Conservation (phyloP, 2,888 invertebrate species). For the Hemistola chrysoprasaria region DNA sequence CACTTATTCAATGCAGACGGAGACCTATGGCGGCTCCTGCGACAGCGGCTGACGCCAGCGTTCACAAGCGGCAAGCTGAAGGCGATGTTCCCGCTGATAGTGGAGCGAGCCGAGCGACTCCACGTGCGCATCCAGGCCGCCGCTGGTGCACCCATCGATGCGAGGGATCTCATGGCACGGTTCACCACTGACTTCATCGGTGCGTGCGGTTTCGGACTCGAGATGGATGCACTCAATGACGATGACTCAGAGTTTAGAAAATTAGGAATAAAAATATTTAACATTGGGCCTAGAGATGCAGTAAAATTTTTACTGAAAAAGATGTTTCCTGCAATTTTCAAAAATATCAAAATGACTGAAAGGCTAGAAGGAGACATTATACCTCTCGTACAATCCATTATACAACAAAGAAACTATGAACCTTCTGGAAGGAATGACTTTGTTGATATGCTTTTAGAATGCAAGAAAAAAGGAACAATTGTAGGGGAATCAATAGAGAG, state of each 20-base stretch:
- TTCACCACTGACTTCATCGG: slow-evolving; percentile 59
- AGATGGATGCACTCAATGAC: slow-evolving; percentile 47
- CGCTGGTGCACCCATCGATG: slow-evolving; percentile 40
- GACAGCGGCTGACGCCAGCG: slow-evolving; percentile 57
- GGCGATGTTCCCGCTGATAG: slow-evolving; percentile 59
- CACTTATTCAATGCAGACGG: slow-evolving; percentile 56
- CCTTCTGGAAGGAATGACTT: slow-evolving; percentile 53
- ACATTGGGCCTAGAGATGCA: slow-evolving; percentile 28
- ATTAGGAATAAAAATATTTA: slow-evolving; percentile 45
- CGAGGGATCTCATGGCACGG: slow-evolving; percentile 56
- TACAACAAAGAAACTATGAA: slow-evolving; percentile 46
- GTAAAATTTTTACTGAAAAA: slow-evolving; percentile 39
- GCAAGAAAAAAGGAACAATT: slow-evolving; percentile 44
- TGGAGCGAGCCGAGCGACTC: slow-evolving; percentile 50
- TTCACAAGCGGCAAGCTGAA: slow-evolving; percentile 56
- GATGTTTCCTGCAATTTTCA: slow-evolving; percentile 40
- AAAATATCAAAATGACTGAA: slow-evolving; percentile 34
- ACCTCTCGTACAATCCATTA: slow-evolving; percentile 42
- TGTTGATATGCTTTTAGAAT: slow-evolving; percentile 50
- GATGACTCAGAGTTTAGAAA: slow-evolving; percentile 50
- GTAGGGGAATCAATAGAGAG: slow-evolving; percentile 47
- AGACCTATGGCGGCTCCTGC: slow-evolving; percentile 53
- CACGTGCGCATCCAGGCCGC: slow-evolving; percentile 34
- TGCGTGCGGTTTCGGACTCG: slow-evolving; percentile 54
- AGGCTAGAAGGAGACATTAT: slow-evolving; percentile 41